Evolutionary conservation across 2,113 vertebrate species (phyloP).

Genomic region (Megaleporinus macrocephalus): DNA sequence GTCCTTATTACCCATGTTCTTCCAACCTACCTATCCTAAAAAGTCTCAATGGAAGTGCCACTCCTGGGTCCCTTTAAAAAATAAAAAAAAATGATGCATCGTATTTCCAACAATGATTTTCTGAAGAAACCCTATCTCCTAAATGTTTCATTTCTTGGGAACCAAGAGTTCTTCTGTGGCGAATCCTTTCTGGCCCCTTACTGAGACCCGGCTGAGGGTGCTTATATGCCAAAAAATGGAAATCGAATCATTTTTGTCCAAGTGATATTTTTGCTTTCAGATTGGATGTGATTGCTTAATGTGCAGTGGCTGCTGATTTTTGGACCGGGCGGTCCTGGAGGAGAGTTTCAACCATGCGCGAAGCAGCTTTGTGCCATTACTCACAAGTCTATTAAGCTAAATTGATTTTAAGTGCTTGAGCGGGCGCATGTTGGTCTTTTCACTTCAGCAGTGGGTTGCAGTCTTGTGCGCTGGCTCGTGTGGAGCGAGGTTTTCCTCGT

Average conservation of each 20-base stretch:
- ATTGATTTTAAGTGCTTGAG: constrained; percentile 26
- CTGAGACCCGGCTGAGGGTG: too few species aligned
- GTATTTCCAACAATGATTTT: too few species aligned
- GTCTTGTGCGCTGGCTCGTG: neutral
- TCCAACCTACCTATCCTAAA: too few species aligned
- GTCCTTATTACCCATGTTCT: too few species aligned
- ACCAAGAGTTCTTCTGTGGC: too few species aligned
- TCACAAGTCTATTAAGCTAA: neutral
- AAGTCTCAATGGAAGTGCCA: too few species aligned
- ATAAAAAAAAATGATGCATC: too few species aligned
- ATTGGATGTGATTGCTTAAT: neutral
- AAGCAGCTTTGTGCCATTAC: neutral
- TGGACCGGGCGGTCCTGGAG: neutral
- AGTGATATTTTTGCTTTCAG: neutral
- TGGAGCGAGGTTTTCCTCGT: constrained; percentile 4
- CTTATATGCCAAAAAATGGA: neutral
- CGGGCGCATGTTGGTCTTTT: neutral
- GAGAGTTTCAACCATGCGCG: neutral
- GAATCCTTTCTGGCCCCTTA: too few species aligned
- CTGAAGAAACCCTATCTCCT: too few species aligned
- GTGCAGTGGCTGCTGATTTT: neutral
- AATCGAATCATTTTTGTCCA: neutral
- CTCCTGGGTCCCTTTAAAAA: too few species aligned
- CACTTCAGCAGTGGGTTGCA: neutral
- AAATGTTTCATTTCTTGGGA: too few species aligned